Evolutionary conservation across 2,888 invertebrate species (phyloP).

Genomic region (Drosophila recens): DNA sequence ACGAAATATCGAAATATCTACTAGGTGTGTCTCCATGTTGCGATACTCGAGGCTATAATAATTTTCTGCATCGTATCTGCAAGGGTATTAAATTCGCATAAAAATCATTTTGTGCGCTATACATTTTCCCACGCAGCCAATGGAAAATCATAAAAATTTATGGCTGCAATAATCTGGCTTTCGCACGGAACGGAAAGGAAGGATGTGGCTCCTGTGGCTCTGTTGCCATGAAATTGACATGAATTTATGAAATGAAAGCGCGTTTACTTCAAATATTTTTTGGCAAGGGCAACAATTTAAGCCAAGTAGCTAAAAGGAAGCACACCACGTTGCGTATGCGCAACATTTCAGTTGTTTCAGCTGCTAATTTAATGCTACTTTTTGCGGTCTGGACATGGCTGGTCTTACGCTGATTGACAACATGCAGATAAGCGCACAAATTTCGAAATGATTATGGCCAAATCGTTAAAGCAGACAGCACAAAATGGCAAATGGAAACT

Average conservation of each 20-base stretch:
- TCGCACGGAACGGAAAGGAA: constrained; percentile 36
- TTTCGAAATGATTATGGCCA: constrained; percentile 53
- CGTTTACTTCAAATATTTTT: constrained; percentile 8
- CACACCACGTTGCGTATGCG: constrained; percentile 28
- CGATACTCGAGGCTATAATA: constrained; percentile 47
- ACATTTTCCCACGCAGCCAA: constrained; percentile 63
- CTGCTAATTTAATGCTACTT: constrained; percentile 43
- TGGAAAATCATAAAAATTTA: constrained; percentile 83
- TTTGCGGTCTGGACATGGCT: constrained; percentile 16
- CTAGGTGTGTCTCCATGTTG: constrained; percentile 15
- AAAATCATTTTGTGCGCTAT: constrained; percentile 43
- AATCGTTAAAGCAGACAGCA: constrained; percentile 43
- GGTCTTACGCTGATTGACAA: constrained; percentile 41
- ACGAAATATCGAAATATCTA: constrained; percentile 19
- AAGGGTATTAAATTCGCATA: constrained; percentile 74
- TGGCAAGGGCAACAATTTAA: constrained; percentile 31
- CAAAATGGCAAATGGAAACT: constrained; percentile 14
- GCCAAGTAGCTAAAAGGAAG: constrained; percentile 14
- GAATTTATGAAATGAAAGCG: constrained; percentile 56
- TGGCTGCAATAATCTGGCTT: constrained; percentile 80
- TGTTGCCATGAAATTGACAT: constrained; percentile 45
- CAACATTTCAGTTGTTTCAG: constrained; percentile 34
- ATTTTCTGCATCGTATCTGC: constrained; percentile 77
- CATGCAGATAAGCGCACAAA: constrained; percentile 41
- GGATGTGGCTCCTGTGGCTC: constrained; percentile 6